A percentile compares a stretch with the other conserved stretches of the same genome.
These are phyloP conservation scores for Brachystomella parvula DNA, from an alignment of 1,140 invertebrate genomes.

Conservation along the genomic window DNA sequence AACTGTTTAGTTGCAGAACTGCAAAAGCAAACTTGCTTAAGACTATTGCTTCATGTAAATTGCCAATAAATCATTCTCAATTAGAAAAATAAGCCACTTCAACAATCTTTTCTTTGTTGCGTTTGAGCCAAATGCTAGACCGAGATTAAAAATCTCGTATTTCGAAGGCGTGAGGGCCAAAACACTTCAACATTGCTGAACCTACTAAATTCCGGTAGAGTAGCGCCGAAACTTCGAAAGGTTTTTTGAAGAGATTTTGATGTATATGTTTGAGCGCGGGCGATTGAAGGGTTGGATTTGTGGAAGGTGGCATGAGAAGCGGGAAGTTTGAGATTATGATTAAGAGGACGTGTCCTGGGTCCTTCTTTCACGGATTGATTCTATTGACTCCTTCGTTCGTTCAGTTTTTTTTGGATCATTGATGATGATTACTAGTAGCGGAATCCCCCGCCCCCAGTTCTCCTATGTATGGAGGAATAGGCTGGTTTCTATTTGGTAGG, in stretches of 20 bases:
- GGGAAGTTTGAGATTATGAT: constrained; percentile 8
- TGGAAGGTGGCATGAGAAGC: neutral
- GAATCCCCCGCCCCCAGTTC: neutral
- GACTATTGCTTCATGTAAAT: neutral
- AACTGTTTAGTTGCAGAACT: too few species aligned
- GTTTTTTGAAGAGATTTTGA: too few species aligned
- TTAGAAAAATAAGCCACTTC: neutral
- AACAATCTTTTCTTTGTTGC: neutral
- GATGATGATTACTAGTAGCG: neutral
- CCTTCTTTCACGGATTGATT: neutral
- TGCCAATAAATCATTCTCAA: neutral
- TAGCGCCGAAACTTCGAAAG: too few species aligned
- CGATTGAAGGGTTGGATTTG: neutral
- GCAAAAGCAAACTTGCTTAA: neutral
- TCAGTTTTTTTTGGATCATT: neutral
- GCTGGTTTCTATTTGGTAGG: constrained; percentile 17
- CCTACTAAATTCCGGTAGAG: neutral
- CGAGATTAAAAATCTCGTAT: neutral
- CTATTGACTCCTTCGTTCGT: constrained; percentile 7
- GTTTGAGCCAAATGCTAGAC: neutral
- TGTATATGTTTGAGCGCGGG: too few species aligned
- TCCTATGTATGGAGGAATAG: neutral
- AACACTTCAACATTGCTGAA: neutral
- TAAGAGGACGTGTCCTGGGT: constrained; percentile 1
- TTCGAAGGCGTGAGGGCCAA: neutral